phyloP scores from a whole-genome alignment of 1,140 invertebrate species.

The Lepeophtheirus salmonis region DNA sequence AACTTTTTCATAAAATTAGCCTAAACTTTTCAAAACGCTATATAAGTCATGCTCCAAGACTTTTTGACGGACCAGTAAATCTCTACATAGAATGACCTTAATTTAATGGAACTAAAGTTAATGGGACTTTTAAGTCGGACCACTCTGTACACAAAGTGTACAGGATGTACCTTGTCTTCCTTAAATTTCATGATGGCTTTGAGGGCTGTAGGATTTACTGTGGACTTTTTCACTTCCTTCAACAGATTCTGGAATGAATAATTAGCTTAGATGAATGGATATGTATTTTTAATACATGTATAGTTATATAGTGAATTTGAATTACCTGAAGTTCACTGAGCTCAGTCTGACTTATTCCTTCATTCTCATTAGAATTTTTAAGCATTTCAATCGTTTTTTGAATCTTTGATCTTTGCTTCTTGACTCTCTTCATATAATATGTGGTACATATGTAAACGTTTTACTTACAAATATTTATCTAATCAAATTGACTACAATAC shows the following conservation, averaged over 20 bases:
- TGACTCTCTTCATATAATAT: background rate
- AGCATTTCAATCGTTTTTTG: background rate
- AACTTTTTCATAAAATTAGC: too few species aligned
- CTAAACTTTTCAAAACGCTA: too few species aligned
- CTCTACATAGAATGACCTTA: too few species aligned
- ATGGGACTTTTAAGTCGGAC: too few species aligned
- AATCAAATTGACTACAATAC: too few species aligned
- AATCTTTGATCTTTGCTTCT: background rate
- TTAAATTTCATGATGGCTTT: background rate
- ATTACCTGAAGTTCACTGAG: background rate
- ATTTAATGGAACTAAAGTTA: too few species aligned
- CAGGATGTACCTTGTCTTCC: background rate
- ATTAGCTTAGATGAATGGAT: background rate
- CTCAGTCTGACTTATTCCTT: background rate
- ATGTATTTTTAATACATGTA: conserved; percentile 1
- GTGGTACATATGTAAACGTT: too few species aligned
- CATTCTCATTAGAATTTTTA: background rate
- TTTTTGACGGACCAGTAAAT: too few species aligned
- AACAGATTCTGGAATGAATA: background rate
- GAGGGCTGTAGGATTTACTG: background rate
- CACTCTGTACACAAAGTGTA: background rate
- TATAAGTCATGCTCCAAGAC: too few species aligned
- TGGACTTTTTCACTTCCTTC: background rate
- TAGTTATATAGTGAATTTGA: background rate
- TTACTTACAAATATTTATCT: too few species aligned